Evolutionary conservation across 2,797 vertebrate species (phyloP).

Genomic region (Enteromius trimaculatus): DNA sequence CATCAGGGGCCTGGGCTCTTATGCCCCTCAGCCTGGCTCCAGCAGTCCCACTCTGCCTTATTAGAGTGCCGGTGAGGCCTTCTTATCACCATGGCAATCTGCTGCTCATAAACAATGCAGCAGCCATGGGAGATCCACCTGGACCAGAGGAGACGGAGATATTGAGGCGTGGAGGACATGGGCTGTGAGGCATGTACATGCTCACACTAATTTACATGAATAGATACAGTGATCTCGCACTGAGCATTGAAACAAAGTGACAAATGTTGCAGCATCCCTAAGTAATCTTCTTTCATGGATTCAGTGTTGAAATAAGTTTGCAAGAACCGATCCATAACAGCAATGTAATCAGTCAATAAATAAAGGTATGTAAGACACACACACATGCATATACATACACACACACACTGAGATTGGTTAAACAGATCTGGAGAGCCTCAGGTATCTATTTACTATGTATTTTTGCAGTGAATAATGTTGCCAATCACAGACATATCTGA

Average conservation of each 20-base stretch:
- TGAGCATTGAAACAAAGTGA: neutral
- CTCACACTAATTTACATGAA: neutral
- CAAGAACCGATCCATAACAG: neutral
- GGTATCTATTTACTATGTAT: neutral
- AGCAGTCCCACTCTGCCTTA: slow-evolving; percentile 52
- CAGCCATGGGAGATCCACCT: slow-evolving; percentile 54
- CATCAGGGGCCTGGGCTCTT: slow-evolving; percentile 55
- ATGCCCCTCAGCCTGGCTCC: slow-evolving; percentile 57
- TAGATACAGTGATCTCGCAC: neutral
- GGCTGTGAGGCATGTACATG: slow-evolving; percentile 13
- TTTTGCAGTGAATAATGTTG: neutral
- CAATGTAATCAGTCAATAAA: neutral
- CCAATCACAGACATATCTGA: neutral
- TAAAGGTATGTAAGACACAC: neutral
- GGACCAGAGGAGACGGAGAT: slow-evolving; percentile 37
- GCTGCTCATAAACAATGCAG: slow-evolving; percentile 63
- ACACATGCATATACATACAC: neutral
- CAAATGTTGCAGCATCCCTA: neutral
- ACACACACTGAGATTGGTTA: neutral
- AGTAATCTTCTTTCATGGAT: neutral
- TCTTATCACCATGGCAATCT: slow-evolving; percentile 61
- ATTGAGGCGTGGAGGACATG: slow-evolving; percentile 38
- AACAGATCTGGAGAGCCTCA: neutral
- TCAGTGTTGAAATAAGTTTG: neutral
- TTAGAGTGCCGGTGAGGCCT: slow-evolving; percentile 58